Conservation (phyloP, 2,113 vertebrate species). For the Boulengeromyrus knoepffleri region DNA sequence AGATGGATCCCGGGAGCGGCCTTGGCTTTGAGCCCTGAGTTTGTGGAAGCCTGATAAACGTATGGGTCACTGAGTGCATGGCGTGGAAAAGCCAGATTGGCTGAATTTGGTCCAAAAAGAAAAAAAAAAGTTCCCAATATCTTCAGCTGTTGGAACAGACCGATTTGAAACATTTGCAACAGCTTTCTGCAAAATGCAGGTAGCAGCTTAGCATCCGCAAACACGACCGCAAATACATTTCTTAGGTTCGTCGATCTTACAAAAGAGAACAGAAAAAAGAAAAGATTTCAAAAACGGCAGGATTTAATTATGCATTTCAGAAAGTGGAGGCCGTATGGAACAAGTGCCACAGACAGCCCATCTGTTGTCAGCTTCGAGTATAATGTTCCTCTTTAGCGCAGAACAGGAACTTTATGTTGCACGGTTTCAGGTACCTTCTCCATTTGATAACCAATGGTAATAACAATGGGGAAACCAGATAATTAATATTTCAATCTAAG, state of each 20-base stretch:
- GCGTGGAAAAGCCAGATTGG: background rate
- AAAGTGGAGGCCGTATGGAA: background rate
- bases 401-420: background rate
- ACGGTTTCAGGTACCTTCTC: background rate
- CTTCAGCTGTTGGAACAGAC: background rate
- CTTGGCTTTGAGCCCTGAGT: slow-evolving; percentile 15
- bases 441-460: background rate
- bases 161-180: background rate
- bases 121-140: background rate
- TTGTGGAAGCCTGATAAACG: slow-evolving; percentile 21
- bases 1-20: slow-evolving; percentile 5
- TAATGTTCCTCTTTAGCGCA: background rate
- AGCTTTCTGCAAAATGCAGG: background rate
- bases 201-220: background rate
- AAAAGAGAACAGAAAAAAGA: background rate
- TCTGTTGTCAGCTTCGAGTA: background rate
- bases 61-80: background rate
- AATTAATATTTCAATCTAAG: background rate
- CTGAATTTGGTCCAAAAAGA: background rate
- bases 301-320: background rate
- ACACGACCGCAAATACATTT: background rate
- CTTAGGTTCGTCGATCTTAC: background rate
- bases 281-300: background rate
- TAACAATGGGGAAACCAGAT: background rate
- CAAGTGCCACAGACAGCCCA: background rate